These are phyloP conservation scores for Drosophila pectinifera DNA, from an alignment of 1,140 invertebrate species.

Conservation along the genomic window DNA sequence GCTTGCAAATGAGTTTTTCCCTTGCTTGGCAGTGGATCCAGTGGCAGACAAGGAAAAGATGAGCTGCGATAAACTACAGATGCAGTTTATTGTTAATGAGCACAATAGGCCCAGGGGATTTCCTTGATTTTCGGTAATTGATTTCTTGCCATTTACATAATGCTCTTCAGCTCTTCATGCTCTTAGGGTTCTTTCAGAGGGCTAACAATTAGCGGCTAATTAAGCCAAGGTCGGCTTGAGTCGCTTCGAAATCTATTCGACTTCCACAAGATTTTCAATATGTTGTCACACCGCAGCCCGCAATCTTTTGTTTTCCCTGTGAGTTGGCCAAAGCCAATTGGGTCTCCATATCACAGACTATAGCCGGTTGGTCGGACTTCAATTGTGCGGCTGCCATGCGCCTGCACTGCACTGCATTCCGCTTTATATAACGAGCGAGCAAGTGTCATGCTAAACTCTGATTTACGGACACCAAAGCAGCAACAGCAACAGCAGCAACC, in stretches of 20 bases:
- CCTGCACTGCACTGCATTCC: conserved; percentile 26
- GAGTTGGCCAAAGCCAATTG: conserved; percentile 16
- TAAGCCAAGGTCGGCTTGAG: conserved; percentile 50
- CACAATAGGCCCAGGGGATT: conserved; percentile 13
- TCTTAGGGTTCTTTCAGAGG: conserved; percentile 7
- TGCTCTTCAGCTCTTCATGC: neutral
- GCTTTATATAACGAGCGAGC: conserved; percentile 60
- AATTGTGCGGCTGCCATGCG: conserved; percentile 15
- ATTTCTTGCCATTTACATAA: conserved; percentile 8
- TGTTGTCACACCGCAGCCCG: conserved; percentile 11
- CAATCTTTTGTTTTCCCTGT: conserved; percentile 7
- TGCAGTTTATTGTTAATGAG: conserved; percentile 25
- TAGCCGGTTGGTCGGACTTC: neutral
- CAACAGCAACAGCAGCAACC: conserved; percentile 19
- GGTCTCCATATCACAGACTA: conserved; percentile 7
- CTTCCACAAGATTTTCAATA: conserved; percentile 45
- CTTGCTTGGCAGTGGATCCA: neutral
- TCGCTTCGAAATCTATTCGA: conserved; percentile 45
- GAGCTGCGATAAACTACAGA: conserved; percentile 8
- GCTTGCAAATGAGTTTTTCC: conserved; percentile 24
- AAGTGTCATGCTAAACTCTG: conserved; percentile 69
- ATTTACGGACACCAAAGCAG: conserved; percentile 30
- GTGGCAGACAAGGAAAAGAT: conserved; percentile 9
- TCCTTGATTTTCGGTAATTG: conserved; percentile 31
- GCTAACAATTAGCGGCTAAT: conserved; percentile 42